These are phyloP conservation scores for Sus cebifrons DNA, from an alignment of 2,797 vertebrate genomes.

Conservation along the genomic window DNA sequence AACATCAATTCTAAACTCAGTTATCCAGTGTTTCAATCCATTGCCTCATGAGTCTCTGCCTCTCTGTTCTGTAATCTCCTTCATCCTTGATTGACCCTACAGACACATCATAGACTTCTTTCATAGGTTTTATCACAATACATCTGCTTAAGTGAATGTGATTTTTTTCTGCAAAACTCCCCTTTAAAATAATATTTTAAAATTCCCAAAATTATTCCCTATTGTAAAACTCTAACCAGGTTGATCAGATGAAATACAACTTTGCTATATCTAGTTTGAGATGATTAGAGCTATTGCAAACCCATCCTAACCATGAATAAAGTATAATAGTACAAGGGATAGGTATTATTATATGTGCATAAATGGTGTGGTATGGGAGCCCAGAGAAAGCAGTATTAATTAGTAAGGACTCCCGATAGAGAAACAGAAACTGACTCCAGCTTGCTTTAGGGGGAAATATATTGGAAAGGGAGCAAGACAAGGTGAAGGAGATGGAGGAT, in stretches of 20 bases:
- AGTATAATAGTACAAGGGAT: neutral
- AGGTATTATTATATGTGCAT: neutral
- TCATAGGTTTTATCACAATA: neutral
- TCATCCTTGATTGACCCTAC: neutral
- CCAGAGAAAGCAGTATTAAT: neutral
- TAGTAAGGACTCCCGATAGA: neutral
- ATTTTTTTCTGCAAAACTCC: neutral
- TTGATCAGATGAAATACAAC: neutral
- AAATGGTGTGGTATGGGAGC: neutral
- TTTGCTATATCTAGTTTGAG: slow-evolving; percentile 12
- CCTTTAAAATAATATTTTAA: slow-evolving; percentile 27
- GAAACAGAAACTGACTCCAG: neutral
- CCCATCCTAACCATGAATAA: neutral
- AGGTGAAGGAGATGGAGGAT: neutral
- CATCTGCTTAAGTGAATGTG: neutral
- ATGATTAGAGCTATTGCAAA: neutral
- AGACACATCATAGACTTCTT: neutral
- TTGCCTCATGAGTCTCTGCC: neutral
- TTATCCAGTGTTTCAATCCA: neutral
- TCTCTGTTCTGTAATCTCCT: neutral
- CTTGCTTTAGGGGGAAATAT: neutral
- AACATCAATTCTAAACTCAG: neutral
- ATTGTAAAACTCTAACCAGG: slow-evolving; percentile 18
- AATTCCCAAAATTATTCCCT: neutral
- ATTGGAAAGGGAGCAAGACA: neutral